Conservation (phyloP, 2,797 vertebrate species). For the Onychomys leucogaster region DNA sequence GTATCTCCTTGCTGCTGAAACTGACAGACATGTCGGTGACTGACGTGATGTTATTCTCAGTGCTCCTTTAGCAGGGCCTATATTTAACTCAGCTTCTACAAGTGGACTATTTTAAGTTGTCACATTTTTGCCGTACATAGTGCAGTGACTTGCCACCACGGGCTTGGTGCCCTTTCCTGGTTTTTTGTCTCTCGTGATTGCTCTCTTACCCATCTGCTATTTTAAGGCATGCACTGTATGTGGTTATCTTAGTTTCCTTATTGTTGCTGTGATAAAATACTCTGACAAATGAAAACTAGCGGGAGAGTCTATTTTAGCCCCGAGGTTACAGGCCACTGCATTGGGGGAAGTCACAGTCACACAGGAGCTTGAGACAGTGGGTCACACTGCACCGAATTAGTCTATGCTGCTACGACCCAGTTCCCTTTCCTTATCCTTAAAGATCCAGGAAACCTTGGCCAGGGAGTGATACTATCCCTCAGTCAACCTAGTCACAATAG, state of each 20-base stretch:
- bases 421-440: background rate
- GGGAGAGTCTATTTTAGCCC: background rate
- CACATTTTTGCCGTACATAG: background rate
- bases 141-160: background rate
- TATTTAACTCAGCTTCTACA: conserved; percentile 10
- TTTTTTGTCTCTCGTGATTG: background rate
- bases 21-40: background rate
- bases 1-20: background rate
- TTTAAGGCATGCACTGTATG: background rate
- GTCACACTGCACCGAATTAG: background rate
- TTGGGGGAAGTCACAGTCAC: background rate
- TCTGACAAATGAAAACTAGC: background rate
- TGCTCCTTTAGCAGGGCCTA: background rate
- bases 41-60: background rate
- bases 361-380: background rate
- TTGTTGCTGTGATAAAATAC: background rate
- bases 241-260: background rate
- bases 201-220: background rate
- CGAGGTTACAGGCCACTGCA: background rate
- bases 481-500: background rate
- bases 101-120: background rate
- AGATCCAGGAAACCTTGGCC: background rate
- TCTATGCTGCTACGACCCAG: too few species aligned
- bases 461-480: background rate
- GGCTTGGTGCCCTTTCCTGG: background rate